These are phyloP conservation scores for Diarsia dahlii DNA, from an alignment of 2,888 invertebrate genomes.

Conservation along the genomic window DNA sequence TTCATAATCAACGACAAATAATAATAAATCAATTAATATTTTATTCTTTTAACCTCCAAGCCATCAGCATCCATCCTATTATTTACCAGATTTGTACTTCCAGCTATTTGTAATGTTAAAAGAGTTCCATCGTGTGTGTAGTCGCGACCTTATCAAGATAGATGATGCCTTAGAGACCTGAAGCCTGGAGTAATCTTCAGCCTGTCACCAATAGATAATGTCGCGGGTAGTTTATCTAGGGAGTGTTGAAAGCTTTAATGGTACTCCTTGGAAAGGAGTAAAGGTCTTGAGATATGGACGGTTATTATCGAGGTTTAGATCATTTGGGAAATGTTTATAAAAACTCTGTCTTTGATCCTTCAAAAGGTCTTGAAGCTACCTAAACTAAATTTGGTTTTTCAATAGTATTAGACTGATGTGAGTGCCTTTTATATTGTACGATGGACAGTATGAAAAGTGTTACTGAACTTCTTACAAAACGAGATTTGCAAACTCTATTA, in stretches of 20 bases:
- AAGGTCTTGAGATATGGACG: constrained; percentile 11
- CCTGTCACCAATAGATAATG: constrained; percentile 59
- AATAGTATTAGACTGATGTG: background rate
- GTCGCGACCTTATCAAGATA: constrained; percentile 50
- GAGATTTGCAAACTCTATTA: background rate
- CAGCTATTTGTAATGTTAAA: constrained; percentile 30
- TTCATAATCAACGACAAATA: background rate
- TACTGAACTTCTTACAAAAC: background rate
- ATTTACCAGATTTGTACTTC: constrained; percentile 19
- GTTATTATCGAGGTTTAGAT: background rate
- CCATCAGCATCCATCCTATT: constrained; percentile 13
- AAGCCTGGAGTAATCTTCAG: constrained; percentile 52
- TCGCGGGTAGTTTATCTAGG: constrained; percentile 40
- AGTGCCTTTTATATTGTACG: no score
- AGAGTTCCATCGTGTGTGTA: constrained; percentile 28
- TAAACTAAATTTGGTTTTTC: background rate
- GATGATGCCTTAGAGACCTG: constrained; percentile 55
- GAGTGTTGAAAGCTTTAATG: constrained; percentile 19
- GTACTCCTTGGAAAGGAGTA: constrained; percentile 3
- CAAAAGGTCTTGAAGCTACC: background rate
- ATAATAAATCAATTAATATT: background rate
- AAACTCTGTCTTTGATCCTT: background rate
- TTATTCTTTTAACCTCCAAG: background rate
- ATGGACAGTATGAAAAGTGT: background rate
- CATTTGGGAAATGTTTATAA: background rate